Evolutionary conservation across 2,797 vertebrate genomes (phyloP).

Genomic region (Macroramphosus scolopax): DNA sequence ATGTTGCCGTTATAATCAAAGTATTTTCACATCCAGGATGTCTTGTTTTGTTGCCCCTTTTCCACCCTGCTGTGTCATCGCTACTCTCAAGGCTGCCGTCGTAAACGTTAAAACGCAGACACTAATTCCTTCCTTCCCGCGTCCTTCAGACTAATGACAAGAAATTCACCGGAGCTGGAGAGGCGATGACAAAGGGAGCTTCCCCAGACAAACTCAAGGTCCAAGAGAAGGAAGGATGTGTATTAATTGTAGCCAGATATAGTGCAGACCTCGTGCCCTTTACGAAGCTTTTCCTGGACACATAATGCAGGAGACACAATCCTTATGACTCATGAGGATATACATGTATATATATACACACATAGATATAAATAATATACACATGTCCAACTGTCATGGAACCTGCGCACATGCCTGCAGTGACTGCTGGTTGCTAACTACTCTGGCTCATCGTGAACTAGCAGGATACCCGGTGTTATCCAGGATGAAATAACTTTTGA

Average conservation of each 20-base stretch:
- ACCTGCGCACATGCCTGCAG: too few relatives aligned
- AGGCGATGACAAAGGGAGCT: constrained; percentile 32
- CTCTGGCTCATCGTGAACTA: too few relatives aligned
- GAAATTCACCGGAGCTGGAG: constrained; percentile 22
- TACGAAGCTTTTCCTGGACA: constrained; percentile 18
- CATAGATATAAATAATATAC: too few relatives aligned
- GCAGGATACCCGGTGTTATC: too few relatives aligned
- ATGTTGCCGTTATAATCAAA: too few relatives aligned
- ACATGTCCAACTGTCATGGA: too few relatives aligned
- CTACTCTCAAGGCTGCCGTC: constrained; percentile 22
- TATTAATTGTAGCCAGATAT: constrained; percentile 21
- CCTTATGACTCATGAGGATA: neutral
- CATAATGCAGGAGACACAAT: neutral
- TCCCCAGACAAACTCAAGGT: constrained; percentile 29
- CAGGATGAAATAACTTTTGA: too few relatives aligned
- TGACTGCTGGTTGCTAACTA: too few relatives aligned
- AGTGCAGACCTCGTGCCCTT: constrained; percentile 28
- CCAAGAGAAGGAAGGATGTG: constrained; percentile 35
- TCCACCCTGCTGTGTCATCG: too few relatives aligned
- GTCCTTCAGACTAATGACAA: constrained; percentile 21
- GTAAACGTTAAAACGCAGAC: constrained; percentile 12
- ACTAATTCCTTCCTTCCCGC: constrained; percentile 34
- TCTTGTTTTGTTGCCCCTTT: too few relatives aligned
- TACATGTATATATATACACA: too few relatives aligned
- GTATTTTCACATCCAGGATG: too few relatives aligned